Evolutionary conservation across 2,113 vertebrate genomes (phyloP).

Genomic region (Cottus gobio): DNA sequence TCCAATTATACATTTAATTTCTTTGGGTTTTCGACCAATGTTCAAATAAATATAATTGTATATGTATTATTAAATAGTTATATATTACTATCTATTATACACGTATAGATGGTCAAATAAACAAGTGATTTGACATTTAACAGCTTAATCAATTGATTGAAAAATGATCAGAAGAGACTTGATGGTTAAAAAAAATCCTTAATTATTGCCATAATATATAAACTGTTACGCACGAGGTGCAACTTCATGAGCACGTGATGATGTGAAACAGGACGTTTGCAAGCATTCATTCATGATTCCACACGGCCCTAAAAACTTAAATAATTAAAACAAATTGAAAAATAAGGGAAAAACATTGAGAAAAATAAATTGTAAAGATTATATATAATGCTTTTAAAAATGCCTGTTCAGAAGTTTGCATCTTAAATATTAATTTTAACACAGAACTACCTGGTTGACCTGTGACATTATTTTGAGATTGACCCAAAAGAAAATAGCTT

Average conservation of each 20-base stretch:
- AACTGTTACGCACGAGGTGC: neutral
- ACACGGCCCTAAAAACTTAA: neutral
- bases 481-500: conserved; percentile 8
- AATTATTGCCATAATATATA: neutral
- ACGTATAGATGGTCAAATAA: neutral
- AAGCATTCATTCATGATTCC: neutral
- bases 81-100: neutral
- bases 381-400: neutral
- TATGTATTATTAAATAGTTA: too few species aligned
- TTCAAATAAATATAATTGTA: neutral
- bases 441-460: neutral
- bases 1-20: neutral
- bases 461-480: neutral
- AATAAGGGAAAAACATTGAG: neutral
- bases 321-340: neutral
- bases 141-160: neutral
- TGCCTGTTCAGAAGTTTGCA: too few species aligned
- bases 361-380: neutral
- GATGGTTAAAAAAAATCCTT: neutral
- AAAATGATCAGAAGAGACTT: neutral
- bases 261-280: neutral
- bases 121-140: neutral
- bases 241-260: neutral
- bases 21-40: neutral
- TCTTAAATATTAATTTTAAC: neutral